A percentile compares a stretch with the other conserved stretches of the same genome.
These are phyloP conservation scores for Steromphala cineraria DNA, from an alignment of 2,888 invertebrate species.

Conservation along the genomic window DNA sequence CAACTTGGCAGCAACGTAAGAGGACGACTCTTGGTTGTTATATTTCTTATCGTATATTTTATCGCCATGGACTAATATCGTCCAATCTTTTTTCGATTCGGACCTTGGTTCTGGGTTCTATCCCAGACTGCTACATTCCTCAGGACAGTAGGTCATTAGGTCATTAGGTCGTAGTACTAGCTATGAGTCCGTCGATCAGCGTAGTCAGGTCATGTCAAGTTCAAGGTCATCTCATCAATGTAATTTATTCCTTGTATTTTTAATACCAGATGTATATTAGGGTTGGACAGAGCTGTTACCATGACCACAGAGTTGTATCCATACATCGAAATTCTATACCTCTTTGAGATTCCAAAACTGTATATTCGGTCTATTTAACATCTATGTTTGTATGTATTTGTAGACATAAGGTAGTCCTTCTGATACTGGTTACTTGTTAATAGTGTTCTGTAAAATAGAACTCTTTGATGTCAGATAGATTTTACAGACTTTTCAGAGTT, in stretches of 20 bases:
- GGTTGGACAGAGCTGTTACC: too few species aligned
- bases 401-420: too few species aligned
- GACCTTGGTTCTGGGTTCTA: neutral
- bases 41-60: constrained; percentile 1
- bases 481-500: too few species aligned
- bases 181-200: neutral
- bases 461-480: too few species aligned
- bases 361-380: neutral
- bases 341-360: neutral
- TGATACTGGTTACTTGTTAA: too few species aligned
- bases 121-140: constrained; percentile 3
- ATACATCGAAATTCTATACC: constrained; percentile 16
- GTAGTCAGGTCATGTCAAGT: constrained; percentile 4
- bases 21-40: constrained; percentile 6
- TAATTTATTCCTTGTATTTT: too few species aligned
- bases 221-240: neutral
- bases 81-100: constrained; percentile 5
- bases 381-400: too few species aligned
- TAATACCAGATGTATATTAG: too few species aligned
- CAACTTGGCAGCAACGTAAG: neutral
- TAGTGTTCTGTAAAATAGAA: too few species aligned
- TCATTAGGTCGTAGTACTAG: neutral
- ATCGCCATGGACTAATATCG: neutral
- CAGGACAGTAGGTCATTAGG: constrained; percentile 12
- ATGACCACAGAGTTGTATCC: too few species aligned